Base-by-base conservation (phyloP, 1,140 invertebrate genomes). In the Diachasma alloeum region DNA sequence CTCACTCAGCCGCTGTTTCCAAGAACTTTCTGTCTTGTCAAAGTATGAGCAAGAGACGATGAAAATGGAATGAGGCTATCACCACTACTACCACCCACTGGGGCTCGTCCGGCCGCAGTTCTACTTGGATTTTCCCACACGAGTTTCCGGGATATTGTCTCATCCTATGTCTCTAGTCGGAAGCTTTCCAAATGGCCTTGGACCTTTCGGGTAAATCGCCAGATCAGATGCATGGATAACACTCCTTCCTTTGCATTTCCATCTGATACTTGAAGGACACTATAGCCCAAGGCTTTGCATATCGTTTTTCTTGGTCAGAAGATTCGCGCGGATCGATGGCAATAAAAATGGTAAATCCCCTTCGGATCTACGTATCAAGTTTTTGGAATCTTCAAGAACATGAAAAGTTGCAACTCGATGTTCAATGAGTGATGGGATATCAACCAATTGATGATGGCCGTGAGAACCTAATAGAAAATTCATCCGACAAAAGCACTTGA, bases 21-120 rank as follows among this genome's bases (percentile, higher is more conserved):
- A 84, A 83, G 81, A 89, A 89, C 87, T 89, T 89, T 89, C 81
- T 81, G 82, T 88, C 86, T 86, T 86, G 86, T 87, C 84, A 80
- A 44, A 69, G 77, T 59, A 72, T 56, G 42, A 71, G 36, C 15
- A 42, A 13, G 36, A 37, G 3, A 59, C 5, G 6, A 42, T 17
- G 48, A 37, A 42, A 31, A 66, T 46, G 59, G 59, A 63, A 26
- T 63, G 59, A 26, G 59, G 9, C 59, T 56, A 63, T 26, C 59
- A 63, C 59, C 24, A 63, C 24, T 26, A 24, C 4, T 11, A 63
- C 24, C 10, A 42, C 13, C 48, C 48, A 6, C 17, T 15, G 13
- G n/a, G 48, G 15, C n/a, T 8, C 48, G 48, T 56, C 81, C 74
- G 75, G 72, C 80, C 79, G 82, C 78, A 78, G 80, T 84, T 82